A percentile compares a stretch with the other conserved stretches of the same genome.
phyloP scores from a whole-genome alignment of 2,797 vertebrate genomes.

The Tachyglossus aculeatus region DNA sequence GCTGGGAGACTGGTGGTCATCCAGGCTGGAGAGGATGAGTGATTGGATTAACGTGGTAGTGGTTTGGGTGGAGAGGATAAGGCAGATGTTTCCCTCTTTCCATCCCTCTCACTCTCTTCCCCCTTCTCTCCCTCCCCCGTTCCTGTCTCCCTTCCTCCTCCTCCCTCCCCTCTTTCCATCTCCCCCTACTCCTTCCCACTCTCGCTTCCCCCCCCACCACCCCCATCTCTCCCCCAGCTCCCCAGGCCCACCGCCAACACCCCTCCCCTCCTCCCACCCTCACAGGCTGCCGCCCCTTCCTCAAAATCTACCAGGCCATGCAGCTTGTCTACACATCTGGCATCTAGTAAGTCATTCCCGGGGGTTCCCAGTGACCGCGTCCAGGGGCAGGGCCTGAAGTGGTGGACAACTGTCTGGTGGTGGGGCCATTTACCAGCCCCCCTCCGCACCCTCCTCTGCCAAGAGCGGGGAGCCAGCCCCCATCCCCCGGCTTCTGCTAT shows the following conservation, averaged over 20 bases:
- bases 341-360: slow-evolving; percentile 94
- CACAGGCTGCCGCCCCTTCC: slow-evolving; percentile 94
- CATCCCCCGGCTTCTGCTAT: too few relatives aligned
- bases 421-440: too few relatives aligned
- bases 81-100: too few relatives aligned
- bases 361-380: too few relatives aligned
- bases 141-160: not conserved
- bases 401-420: too few relatives aligned
- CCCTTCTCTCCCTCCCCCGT: not conserved
- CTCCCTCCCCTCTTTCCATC: not conserved
- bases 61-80: too few relatives aligned
- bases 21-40: too few relatives aligned
- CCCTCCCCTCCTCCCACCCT: not conserved
- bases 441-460: too few relatives aligned
- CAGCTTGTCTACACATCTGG: slow-evolving; percentile 99
- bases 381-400: too few relatives aligned
- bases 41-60: too few relatives aligned
- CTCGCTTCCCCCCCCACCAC: not conserved
- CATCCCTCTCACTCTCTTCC: not conserved
- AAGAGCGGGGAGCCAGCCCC: too few relatives aligned
- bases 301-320: slow-evolving; percentile 99
- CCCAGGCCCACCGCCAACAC: not conserved
- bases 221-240: not conserved
- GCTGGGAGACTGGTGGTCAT: too few relatives aligned
- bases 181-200: not conserved